Percentiles rank a stretch among this genome's conserved stretches.
These are phyloP conservation scores for Leucoraja ocellata DNA, from an alignment of 2,797 vertebrate species.

Conservation along the genomic window DNA sequence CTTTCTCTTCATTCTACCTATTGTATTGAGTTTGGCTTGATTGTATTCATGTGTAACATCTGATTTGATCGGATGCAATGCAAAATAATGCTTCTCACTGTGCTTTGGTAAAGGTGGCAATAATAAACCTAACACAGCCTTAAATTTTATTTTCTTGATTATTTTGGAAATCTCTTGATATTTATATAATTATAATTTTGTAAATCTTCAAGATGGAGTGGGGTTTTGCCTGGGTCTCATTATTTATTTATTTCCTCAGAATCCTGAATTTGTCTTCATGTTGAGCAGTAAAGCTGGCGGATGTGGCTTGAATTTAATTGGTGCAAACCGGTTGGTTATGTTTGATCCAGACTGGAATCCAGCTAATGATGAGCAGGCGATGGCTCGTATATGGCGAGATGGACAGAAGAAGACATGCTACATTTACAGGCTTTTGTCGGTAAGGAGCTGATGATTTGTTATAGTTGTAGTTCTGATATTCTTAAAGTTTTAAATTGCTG, in stretches of 20 bases:
- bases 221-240: not conserved
- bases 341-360: slow-evolving; percentile 98
- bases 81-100: too few relatives aligned
- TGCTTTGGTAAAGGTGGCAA: too few relatives aligned
- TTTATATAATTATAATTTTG: not conserved
- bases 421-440: slow-evolving; percentile 88
- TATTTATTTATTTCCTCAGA: slow-evolving; percentile 55
- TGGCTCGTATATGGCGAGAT: slow-evolving; percentile 92
- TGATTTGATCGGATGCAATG: too few relatives aligned
- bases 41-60: too few relatives aligned
- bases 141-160: not conserved
- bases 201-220: not conserved
- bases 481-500: not conserved
- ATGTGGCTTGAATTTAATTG: slow-evolving; percentile 89
- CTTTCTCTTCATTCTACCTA: too few relatives aligned
- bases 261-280: slow-evolving; percentile 95
- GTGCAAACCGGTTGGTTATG: slow-evolving; percentile 95
- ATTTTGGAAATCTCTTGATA: not conserved
- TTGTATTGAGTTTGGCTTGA: too few relatives aligned
- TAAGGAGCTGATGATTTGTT: slow-evolving; percentile 50
- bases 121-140: too few relatives aligned
- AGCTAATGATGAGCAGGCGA: slow-evolving; percentile 94
- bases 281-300: slow-evolving; percentile 95
- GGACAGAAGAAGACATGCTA: slow-evolving; percentile 95
- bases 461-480: not conserved